These are phyloP conservation scores for Pegea sp. DNA, from an alignment of 23 tunicate genomes.

Conservation along the genomic window DNA sequence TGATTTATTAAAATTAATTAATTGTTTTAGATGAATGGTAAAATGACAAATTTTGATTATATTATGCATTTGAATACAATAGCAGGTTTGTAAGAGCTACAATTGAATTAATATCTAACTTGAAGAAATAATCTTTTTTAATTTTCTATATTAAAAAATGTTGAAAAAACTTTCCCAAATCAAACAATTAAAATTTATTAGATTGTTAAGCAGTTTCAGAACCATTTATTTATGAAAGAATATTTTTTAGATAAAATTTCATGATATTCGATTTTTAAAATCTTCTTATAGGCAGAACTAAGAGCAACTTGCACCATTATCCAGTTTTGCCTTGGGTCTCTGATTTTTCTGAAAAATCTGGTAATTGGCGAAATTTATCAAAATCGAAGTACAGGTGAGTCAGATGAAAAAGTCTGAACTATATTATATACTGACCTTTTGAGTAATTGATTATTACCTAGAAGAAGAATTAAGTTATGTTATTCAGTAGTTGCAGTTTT, in stretches of 20 bases:
- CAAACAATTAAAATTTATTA: too few relatives aligned
- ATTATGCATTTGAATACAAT: conserved; percentile 59
- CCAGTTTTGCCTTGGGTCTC: conserved; percentile 92
- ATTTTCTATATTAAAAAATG: too few relatives aligned
- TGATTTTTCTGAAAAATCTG: conserved; percentile 12
- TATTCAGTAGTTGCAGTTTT: too few relatives aligned
- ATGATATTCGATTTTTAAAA: neutral
- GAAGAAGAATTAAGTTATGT: too few relatives aligned
- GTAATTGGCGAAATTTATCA: conserved; percentile 63
- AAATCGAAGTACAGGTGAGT: conserved; percentile 71
- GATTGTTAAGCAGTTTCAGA: too few relatives aligned
- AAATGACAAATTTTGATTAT: conserved; percentile 52
- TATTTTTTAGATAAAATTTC: conserved; percentile 1
- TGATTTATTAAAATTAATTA: too few relatives aligned
- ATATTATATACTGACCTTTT: too few relatives aligned
- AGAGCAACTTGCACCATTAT: conserved; percentile 49
- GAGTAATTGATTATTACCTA: too few relatives aligned
- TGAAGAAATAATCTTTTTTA: neutral
- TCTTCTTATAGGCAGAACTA: conserved; percentile 16
- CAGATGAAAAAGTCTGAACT: neutral
- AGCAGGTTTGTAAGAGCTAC: conserved; percentile 25
- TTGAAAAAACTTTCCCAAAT: too few relatives aligned
- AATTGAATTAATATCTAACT: neutral
- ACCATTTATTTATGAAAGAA: too few relatives aligned
- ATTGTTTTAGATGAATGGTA: conserved; percentile 31